A percentile compares a stretch with the other conserved stretches of the same genome.
phyloP scores from a whole-genome alignment of 2,797 vertebrate species.

The Phoxinus dragarum region DNA sequence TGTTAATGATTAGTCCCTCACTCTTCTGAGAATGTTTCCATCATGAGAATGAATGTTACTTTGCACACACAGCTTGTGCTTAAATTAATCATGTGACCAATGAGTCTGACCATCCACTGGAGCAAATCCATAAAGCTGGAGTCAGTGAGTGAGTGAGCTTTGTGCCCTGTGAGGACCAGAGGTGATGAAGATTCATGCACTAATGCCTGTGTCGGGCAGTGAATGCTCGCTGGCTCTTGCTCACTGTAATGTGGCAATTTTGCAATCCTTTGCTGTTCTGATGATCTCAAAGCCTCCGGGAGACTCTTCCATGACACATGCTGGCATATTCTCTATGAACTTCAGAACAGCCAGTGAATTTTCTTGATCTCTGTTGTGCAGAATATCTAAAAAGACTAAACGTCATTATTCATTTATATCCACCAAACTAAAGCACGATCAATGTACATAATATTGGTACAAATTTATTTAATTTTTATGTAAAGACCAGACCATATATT shows the following conservation, averaged over 20 bases:
- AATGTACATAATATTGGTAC: neutral
- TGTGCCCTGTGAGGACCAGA: slow-evolving; percentile 35
- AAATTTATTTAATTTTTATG: neutral
- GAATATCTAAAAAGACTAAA: slow-evolving; percentile 15
- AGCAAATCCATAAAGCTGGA: slow-evolving; percentile 54
- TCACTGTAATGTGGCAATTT: slow-evolving; percentile 54
- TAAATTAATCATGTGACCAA: slow-evolving; percentile 46
- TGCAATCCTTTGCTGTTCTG: slow-evolving; percentile 48
- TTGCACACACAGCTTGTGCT: slow-evolving; percentile 30
- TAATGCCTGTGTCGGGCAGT: slow-evolving; percentile 38
- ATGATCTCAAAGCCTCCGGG: slow-evolving; percentile 24
- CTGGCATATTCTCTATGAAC: slow-evolving; percentile 14
- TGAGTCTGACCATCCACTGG: slow-evolving; percentile 27
- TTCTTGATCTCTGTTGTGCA: neutral
- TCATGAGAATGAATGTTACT: slow-evolving; percentile 47
- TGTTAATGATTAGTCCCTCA: slow-evolving; percentile 44
- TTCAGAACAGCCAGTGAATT: slow-evolving; percentile 2
- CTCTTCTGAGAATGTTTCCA: slow-evolving; percentile 47
- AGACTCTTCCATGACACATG: slow-evolving; percentile 4
- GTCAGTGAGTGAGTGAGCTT: slow-evolving; percentile 48
- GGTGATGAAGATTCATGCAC: slow-evolving; percentile 50
- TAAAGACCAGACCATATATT: neutral
- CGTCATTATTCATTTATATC: neutral
- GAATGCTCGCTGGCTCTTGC: slow-evolving; percentile 51
- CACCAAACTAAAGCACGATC: neutral